Evolutionary conservation across 2,797 vertebrate species (phyloP), one percentile per base, ranked within the genome.

Genomic region (Pseudochaenichthys georgianus): DNA sequence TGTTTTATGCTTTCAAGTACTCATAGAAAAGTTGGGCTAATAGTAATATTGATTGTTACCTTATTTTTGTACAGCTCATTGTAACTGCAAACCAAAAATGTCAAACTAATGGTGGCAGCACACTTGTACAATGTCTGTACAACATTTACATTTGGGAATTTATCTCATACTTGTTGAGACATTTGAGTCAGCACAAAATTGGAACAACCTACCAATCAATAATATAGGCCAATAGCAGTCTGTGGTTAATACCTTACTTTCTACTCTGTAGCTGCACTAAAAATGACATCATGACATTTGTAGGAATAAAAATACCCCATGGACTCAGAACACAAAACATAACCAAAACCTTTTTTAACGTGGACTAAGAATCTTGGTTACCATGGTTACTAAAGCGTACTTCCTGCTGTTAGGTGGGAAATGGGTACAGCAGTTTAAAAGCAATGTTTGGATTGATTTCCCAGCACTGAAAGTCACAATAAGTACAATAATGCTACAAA

Each of bases 391-490:
- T 8, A 48, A 28, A 38, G 53, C 7, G 0, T 48, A 54, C 73
- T 51, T 70, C 43, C 60, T 64, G 64, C 15, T 64, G 64, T 28
- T 64, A 50, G 23, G 19, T 51, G 54, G 41, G 12, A 50, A 60
- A 60, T 64, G 9, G 62, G 38, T 16, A 64, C 54, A 42, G 9
- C 21, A 9, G 13, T 61, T 74, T 70, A 38, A 54, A 57, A 28
- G 38, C 68, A 77, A 74, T 42, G 15, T 68, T 67, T 21, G n/a
- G 52, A 69, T 78, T 75, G 23, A 23, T 28, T 28, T 65, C 3
- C 8, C 31, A 54, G 42, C 11, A 52, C 15, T 48, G 19, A 62
- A 47, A 65, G 41, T n/a, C 43, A 17, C 59, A 31, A 50, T 50
- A 70, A 21, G n/a, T 47, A 61, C n/a, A 23, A 28, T 28, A 28